Evolutionary conservation across 2,797 vertebrate species (phyloP).

Genomic region (Odontamblyopus rebecca): DNA sequence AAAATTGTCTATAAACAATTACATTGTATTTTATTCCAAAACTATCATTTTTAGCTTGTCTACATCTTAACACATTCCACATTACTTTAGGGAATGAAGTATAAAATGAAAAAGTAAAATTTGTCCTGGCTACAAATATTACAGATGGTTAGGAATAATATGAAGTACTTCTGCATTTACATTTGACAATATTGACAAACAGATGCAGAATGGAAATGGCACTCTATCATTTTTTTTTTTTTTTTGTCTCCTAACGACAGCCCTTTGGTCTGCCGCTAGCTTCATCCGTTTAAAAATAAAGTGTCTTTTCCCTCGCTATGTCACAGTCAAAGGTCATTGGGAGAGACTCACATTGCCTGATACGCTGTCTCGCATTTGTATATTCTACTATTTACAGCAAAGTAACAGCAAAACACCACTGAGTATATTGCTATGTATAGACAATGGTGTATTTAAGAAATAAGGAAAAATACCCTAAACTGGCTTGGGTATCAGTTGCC

Average conservation of each 20-base stretch:
- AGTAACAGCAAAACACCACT: conserved; percentile 39
- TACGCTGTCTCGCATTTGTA: conserved; percentile 40
- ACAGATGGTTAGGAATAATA: conserved; percentile 42
- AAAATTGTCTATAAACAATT: conserved; percentile 17
- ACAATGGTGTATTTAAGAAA: conserved; percentile 53
- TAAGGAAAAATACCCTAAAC: conserved; percentile 28
- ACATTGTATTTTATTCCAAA: conserved; percentile 5
- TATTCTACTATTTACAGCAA: conserved; percentile 45
- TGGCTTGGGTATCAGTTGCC: conserved; percentile 33
- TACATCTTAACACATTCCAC: conserved; percentile 1
- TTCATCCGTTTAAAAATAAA: conserved; percentile 60
- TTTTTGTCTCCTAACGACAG: conserved; percentile 47
- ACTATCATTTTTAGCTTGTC: conserved; percentile 1
- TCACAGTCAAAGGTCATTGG: conserved; percentile 81
- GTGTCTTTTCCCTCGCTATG: conserved; percentile 61
- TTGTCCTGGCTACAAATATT: conserved; percentile 37
- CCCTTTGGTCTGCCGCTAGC: conserved; percentile 47
- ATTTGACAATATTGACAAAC: conserved; percentile 37
- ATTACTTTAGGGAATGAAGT: conserved; percentile 7
- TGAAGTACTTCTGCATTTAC: conserved; percentile 56
- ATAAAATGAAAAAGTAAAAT: conserved; percentile 46
- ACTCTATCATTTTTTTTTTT: conserved; percentile 39
- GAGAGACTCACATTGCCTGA: conserved; percentile 57
- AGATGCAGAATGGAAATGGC: conserved; percentile 61
- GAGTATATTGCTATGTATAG: conserved; percentile 68